phyloP scores from a whole-genome alignment of 2,113 vertebrate species.

The Calidris pygmaea region DNA sequence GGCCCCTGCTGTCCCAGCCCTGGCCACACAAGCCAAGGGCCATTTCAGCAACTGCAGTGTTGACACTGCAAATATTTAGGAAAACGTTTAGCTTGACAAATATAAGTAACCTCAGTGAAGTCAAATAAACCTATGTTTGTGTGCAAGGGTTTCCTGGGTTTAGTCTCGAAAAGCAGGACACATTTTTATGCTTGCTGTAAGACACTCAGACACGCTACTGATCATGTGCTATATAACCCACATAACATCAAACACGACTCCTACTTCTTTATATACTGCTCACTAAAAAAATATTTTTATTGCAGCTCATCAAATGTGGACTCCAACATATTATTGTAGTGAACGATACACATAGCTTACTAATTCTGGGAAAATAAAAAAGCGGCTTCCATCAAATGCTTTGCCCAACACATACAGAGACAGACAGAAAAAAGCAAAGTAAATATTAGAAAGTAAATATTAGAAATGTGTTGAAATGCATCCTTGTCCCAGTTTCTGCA shows the following conservation, averaged over 20 bases:
- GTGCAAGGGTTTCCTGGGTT: background rate
- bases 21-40: background rate
- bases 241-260: background rate
- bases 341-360: background rate
- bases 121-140: background rate
- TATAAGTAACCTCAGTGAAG: background rate
- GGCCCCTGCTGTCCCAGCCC: background rate
- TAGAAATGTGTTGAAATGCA: conserved; percentile 37
- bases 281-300: background rate
- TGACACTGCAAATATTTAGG: conserved; percentile 38
- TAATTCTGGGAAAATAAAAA: background rate
- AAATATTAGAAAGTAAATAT: conserved; percentile 39
- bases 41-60: background rate
- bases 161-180: background rate
- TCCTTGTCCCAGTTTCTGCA: conserved; percentile 29
- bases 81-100: conserved; percentile 23
- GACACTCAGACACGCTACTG: background rate
- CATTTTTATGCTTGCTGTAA: background rate
- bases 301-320: background rate
- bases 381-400: background rate
- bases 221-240: background rate
- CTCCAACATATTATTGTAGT: background rate
- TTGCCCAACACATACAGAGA: background rate
- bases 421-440: conserved; percentile 19
- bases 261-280: background rate